phyloP scores from a whole-genome alignment of 2,113 vertebrate genomes.

The Perca fluviatilis region DNA sequence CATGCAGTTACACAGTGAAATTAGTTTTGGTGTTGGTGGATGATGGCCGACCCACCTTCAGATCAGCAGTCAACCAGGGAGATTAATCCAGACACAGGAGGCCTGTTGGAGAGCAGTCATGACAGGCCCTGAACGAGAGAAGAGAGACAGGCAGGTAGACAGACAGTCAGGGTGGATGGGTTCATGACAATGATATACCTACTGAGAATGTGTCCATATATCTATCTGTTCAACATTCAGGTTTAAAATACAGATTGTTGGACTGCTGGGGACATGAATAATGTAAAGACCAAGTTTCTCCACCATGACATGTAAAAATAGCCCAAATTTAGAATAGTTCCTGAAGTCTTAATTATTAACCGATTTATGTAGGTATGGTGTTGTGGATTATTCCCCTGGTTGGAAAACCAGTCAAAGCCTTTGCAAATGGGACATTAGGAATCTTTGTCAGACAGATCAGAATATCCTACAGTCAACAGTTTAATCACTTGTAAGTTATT shows the following conservation, averaged over 20 bases:
- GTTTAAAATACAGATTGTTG: conserved; percentile 56
- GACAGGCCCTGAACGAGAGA: conserved; percentile 47
- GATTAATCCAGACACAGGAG: conserved; percentile 75
- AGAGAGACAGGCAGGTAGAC: conserved; percentile 45
- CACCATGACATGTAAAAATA: conserved; percentile 2
- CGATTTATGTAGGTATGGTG: not conserved
- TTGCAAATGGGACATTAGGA: not conserved
- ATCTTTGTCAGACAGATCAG: not conserved
- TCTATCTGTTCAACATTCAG: conserved; percentile 39
- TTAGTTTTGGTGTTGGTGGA: conserved; percentile 74
- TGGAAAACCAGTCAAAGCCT: not conserved
- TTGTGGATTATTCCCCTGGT: not conserved
- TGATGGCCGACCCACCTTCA: conserved; percentile 62
- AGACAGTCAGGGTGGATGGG: conserved; percentile 43
- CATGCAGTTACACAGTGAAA: conserved; percentile 72
- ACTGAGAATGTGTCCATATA: conserved; percentile 54
- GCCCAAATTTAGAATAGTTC: not conserved
- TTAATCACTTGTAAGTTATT: not conserved
- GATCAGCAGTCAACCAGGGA: conserved; percentile 62
- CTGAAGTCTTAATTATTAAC: not conserved
- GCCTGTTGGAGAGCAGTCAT: conserved; percentile 45
- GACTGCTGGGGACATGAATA: conserved; percentile 14
- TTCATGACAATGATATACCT: conserved; percentile 53
- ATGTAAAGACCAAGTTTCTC: conserved; percentile 18
- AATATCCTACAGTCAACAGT: not conserved